Evolutionary conservation across 2,113 vertebrate genomes (phyloP).

Genomic region (Crotalus horridus): DNA sequence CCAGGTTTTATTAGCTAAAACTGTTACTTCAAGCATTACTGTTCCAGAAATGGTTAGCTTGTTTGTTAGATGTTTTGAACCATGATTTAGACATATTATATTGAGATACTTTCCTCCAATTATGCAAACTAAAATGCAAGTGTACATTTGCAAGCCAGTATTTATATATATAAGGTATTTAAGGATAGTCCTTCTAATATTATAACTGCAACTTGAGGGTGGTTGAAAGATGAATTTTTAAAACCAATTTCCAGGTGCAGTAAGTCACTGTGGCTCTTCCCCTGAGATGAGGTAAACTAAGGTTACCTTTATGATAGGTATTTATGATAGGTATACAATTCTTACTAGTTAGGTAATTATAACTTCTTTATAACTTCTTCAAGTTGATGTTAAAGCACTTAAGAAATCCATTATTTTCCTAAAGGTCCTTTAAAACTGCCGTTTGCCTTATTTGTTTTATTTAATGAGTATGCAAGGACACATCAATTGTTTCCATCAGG

Average conservation of each 20-base stretch:
- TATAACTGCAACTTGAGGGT: not conserved
- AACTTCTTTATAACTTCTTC: conserved; percentile 10
- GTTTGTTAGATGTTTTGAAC: not conserved
- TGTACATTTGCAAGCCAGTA: not conserved
- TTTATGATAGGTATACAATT: too few species aligned
- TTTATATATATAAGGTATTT: not conserved
- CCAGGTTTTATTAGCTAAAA: not conserved
- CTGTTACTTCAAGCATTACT: not conserved
- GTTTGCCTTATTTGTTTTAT: conserved; percentile 54
- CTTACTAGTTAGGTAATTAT: not conserved
- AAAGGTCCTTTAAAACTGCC: conserved; percentile 24
- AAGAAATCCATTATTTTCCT: conserved; percentile 14
- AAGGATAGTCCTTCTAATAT: not conserved
- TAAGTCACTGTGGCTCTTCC: not conserved
- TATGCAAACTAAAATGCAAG: not conserved
- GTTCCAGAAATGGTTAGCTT: not conserved
- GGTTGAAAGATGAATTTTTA: not conserved
- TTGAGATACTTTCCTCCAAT: not conserved
- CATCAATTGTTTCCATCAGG: conserved; percentile 36
- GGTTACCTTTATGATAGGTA: not conserved
- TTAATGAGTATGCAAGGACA: conserved; percentile 25
- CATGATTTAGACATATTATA: not conserved
- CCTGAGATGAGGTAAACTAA: not conserved
- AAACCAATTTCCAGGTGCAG: not conserved
- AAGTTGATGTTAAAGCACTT: not conserved